Percentiles rank a stretch among this genome's conserved stretches.
phyloP scores from a whole-genome alignment of 2,888 invertebrate species.

The Papilio elwesi region DNA sequence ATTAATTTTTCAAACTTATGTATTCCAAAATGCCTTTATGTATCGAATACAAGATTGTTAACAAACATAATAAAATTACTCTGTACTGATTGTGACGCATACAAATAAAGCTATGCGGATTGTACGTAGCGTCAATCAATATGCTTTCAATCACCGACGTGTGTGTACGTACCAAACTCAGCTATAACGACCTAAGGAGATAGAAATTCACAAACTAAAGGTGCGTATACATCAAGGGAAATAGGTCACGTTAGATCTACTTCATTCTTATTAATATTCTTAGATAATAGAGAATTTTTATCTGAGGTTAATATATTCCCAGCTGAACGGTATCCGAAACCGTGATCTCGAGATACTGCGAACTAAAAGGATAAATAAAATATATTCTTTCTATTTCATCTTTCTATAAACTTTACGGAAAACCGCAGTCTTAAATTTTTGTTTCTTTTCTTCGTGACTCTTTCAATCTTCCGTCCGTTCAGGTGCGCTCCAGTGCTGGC shows the following conservation, averaged over 20 bases:
- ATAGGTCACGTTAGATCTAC: neutral
- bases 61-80: neutral
- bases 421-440: too few relatives aligned
- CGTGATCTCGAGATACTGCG: too few relatives aligned
- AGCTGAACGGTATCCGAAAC: neutral
- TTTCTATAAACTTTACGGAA: too few relatives aligned
- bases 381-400: too few relatives aligned
- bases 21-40: too few relatives aligned
- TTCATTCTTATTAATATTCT: neutral
- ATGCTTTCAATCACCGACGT: constrained; percentile 29
- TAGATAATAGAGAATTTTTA: neutral
- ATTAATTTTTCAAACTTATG: too few relatives aligned
- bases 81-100: neutral
- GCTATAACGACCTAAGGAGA: constrained; percentile 17
- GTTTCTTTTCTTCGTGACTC: neutral
- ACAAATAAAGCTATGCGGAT: constrained; percentile 17
- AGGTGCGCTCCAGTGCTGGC: neutral
- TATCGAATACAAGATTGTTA: neutral
- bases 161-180: constrained; percentile 9
- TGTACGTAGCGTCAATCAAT: constrained; percentile 24
- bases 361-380: too few relatives aligned
- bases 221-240: neutral
- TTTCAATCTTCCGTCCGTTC: neutral
- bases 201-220: constrained; percentile 26
- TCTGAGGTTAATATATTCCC: neutral